Evolutionary conservation across 53 echinoderm and acorn worm genomes (phyloP), one percentile per base, ranked within the genome.

Genomic region (Patiria pectinifera): DNA sequence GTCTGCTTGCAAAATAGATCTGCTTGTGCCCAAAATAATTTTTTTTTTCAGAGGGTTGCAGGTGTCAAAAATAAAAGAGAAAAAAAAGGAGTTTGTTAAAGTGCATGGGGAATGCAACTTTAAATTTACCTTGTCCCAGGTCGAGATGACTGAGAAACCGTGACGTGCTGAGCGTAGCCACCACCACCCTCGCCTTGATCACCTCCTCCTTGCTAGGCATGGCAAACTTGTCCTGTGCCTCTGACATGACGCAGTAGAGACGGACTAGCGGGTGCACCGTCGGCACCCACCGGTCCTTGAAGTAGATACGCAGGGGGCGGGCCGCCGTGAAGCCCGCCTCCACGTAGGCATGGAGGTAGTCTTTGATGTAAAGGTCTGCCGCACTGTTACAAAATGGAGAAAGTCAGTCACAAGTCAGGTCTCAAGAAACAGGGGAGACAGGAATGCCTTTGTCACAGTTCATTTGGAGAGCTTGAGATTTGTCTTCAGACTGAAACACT

Each of bases 131-230:
- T 93, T 85, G 93, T 59, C 96, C 95, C 69, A 99, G 90, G 78
- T 97, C 92, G 66, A 97, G 92, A 80, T 97, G 97, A 69, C 96
- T 99, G 92, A 99, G 96, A 78, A 95, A 95, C 72, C 99, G 80
- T 4, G 99, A 99, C 45, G 97, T 99, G 91, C 99, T 99, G 86
- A 99, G 99, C 2, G 97, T 99, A 18, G 97, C 97, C 93, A 97
- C 99, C 22, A 99, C 94, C 4, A 99, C 97, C 91, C 99, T 89
- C 66, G 96, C 92, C 94, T 97, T 97, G 71, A 82, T 75, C 62
- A 99, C 97, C 89, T 96, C 91, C 59, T 96, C 99, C 92, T 94
- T 95, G 94, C 94, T 87, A 0, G 99, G 99, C 96, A 97, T 97
- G 76, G 79, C 24, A 76, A 99, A 99, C 75, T 92, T 88, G 66